These are phyloP conservation scores for Ectropis grisescens DNA, from an alignment of 1,140 invertebrate genomes.

Conservation along the genomic window DNA sequence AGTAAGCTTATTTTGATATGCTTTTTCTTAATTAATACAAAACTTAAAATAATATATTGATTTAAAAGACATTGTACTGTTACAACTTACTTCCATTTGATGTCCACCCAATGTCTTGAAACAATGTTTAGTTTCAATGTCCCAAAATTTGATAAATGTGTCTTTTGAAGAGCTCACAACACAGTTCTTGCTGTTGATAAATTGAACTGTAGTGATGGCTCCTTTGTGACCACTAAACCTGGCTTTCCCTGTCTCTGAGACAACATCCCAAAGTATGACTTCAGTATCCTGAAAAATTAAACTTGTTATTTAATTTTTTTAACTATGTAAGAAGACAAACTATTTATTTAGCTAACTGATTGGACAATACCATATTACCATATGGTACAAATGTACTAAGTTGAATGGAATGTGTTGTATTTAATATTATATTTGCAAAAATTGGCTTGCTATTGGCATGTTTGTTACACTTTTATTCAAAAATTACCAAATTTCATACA, in stretches of 20 bases:
- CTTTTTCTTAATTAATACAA: no score
- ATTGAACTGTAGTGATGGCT: slow-evolving; percentile 88
- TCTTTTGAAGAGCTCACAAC: slow-evolving; percentile 94
- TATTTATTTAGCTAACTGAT: no score
- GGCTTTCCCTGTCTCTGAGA: slow-evolving; percentile 90
- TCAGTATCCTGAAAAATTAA: slow-evolving; percentile 82
- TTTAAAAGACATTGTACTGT: no score
- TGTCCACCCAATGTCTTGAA: slow-evolving; percentile 93
- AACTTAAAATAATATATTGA: no score
- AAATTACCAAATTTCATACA: no score
- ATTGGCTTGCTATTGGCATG: no score
- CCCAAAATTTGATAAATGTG: slow-evolving; percentile 97
- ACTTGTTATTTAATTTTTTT: neutral
- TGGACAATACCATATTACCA: no score
- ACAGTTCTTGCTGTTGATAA: slow-evolving; percentile 83
- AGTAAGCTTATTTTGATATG: no score
- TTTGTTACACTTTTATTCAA: no score
- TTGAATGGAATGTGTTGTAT: no score
- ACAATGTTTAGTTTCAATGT: slow-evolving; percentile 94
- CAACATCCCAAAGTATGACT: slow-evolving; percentile 95
- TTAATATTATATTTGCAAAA: no score
- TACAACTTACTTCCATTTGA: slow-evolving; percentile 79
- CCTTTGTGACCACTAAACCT: slow-evolving; percentile 94
- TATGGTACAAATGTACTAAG: no score
- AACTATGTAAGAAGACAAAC: neutral